Evolutionary conservation across 2,888 invertebrate species (phyloP), one percentile per base, ranked within the genome.

Genomic region (Brenthis hecate): DNA sequence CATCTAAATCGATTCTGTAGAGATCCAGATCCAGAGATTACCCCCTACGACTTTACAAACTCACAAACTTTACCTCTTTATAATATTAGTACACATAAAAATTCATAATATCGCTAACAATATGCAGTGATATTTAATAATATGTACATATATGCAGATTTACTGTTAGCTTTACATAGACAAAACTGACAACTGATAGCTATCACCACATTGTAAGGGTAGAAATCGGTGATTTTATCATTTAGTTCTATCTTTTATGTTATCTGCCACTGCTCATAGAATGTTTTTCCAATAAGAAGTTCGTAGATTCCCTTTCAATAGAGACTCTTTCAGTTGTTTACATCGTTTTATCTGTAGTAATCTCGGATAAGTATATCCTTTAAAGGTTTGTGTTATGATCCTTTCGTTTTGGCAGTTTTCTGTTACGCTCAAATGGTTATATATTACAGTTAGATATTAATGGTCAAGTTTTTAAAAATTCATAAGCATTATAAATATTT

Each of bases 231-330:
- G 11, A 43, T 43, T 43, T 43, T 1, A 60, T 19, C 8, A 50
- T 32, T 50, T 50, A 2, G 28, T 50, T 50, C n/a, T 28, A 60
- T 50, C 50, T 60, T 50, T 60, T 60, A 60, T 60, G 48, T 60
- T 50, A 50, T 13, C 36, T 43, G 0, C 36, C 5, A 60, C 50
- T 60, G 23, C 13, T 48, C 28, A 4, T 16, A 50, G 3, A 60
- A 50, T 62, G 43, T 54, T 62, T 62, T 62, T 62, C 62, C 62
- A 62, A 62, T 62, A 62, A 32, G 53, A 36, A 19, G 19, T 19
- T 51, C 48, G 19, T 23, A 53, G 19, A 62, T 13, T 36, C 36
- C 16, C 53, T 54, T 54, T 23, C 54, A 62, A 54, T 43, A 54
- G 50, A 53, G 62, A 43, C 53, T 54, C 53, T 62, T 51, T 62